phyloP scores from a whole-genome alignment of 2,113 vertebrate genomes.

The Aptenodytes patagonicus region DNA sequence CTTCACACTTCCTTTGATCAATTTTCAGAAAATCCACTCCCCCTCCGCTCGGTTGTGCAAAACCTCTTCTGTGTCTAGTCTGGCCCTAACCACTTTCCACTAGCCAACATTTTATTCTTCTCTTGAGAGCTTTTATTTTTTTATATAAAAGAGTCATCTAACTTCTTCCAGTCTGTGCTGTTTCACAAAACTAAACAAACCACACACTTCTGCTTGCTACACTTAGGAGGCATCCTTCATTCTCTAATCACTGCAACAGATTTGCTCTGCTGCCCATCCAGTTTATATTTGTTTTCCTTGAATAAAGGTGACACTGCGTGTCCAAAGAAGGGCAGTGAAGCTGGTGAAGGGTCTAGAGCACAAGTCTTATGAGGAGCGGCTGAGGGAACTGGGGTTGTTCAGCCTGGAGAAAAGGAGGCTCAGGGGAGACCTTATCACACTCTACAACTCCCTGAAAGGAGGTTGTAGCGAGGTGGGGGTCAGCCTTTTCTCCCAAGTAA shows the following conservation, averaged over 20 bases:
- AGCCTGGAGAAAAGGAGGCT: no score
- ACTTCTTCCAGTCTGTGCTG: background rate
- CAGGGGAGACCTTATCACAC: no score
- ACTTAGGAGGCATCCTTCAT: background rate
- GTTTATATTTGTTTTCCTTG: background rate
- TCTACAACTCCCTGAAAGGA: no score
- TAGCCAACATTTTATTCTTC: background rate
- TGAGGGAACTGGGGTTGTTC: no score
- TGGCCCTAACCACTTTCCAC: background rate
- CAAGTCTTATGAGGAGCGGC: no score
- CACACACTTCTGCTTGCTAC: background rate
- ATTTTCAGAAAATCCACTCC: background rate
- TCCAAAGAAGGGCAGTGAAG: no score
- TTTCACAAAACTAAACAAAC: background rate
- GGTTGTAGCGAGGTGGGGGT: no score
- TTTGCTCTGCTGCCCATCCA: background rate
- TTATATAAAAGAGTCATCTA: background rate
- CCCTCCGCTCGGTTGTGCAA: background rate
- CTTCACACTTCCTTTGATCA: background rate
- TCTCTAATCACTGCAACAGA: background rate
- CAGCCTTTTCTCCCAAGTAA: no score
- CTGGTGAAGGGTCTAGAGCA: no score
- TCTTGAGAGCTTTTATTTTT: conserved; percentile 1
- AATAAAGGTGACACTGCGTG: background rate
- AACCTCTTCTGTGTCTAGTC: background rate